Percentiles rank a stretch among this genome's conserved stretches.
These are phyloP conservation scores for Autographa gamma DNA, from an alignment of 2,888 invertebrate genomes.

Conservation along the genomic window DNA sequence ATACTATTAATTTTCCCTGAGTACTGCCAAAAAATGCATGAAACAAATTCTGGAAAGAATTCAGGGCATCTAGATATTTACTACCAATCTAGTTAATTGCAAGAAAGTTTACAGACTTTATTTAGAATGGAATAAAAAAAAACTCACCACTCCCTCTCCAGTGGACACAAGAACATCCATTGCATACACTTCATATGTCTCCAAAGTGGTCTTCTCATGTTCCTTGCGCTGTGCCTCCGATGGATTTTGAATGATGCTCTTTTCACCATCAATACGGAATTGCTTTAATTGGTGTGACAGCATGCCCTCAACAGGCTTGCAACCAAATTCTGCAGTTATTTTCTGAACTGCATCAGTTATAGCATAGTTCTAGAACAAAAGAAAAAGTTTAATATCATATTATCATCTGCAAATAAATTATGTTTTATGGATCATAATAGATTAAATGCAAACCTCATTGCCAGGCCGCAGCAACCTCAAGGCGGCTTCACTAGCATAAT, in stretches of 20 bases:
- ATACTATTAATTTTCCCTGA: conserved; percentile 74
- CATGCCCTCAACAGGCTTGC: conserved; percentile 99
- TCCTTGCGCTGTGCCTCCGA: conserved; percentile 98
- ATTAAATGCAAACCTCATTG: conserved; percentile 92
- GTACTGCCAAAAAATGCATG: conserved; percentile 72
- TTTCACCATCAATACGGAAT: conserved; percentile 99
- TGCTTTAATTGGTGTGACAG: conserved; percentile 98
- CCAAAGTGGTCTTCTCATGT: conserved; percentile 98
- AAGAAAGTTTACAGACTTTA: too few species aligned
- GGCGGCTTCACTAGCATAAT: conserved; percentile 98
- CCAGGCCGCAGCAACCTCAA: conserved; percentile 97
- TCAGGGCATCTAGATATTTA: conserved; percentile 61
- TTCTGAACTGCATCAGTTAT: conserved; percentile 98
- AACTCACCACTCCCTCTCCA: conserved; percentile 96
- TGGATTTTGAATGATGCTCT: conserved; percentile 95
- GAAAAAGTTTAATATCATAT: background rate
- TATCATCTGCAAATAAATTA: background rate
- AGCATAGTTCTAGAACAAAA: conserved; percentile 92
- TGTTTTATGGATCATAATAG: background rate
- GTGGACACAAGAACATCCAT: conserved; percentile 99
- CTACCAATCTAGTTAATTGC: too few species aligned
- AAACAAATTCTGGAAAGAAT: conserved; percentile 74
- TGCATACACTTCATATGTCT: conserved; percentile 99
- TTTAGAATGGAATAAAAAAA: background rate
- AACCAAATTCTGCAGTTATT: conserved; percentile 97